Evolutionary conservation across 2,888 invertebrate genomes (phyloP), one percentile per base, ranked within the genome.

Genomic region (Lapara coniferarum): DNA sequence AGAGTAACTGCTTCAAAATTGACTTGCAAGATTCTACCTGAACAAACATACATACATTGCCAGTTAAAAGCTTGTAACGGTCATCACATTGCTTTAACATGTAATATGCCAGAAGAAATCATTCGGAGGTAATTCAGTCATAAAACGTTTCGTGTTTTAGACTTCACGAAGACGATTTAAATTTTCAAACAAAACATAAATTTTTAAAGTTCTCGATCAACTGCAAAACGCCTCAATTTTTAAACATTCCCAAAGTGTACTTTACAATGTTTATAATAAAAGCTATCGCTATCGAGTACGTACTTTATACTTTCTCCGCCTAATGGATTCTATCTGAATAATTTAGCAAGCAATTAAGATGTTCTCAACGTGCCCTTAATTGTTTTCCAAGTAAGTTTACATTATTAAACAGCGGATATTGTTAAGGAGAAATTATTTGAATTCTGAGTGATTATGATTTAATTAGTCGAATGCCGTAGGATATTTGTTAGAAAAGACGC

Each of bases 321-420:
- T 69, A 69, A 69, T 69, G 66, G 58, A 66, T 69, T 37, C 66
- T 66, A 57, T 55, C 66, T 51, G 69, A 69, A 69, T 69, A 69
- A 69, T 66, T 66, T 66, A 69, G 52, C 63, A 69, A 66, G 51
- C 57, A 69, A 69, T 69, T 66, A 69, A 66, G 69, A 58, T 49
- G 63, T 49, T 58, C 57, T 13, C 69, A 56, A 66, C 37, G 57
- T 58, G 30, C 37, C 49, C 25, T 58, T 58, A 69, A 67, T 69
- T 37, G 44, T 69, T 63, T 69, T 69, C 16, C 30, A 69, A 63
- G 68, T 25, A 30, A 53, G 63, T 46, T 53, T 63, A 37, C 53
- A 66, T 66, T 53, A 66, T 52, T 66, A 53, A 52, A n/a, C 49
- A 30, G 37, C 52, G 14, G 53, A 51, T 37, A 52, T 66, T 66